phyloP scores from a whole-genome alignment of 2,888 invertebrate species.

The Azorinus chamasolen region DNA sequence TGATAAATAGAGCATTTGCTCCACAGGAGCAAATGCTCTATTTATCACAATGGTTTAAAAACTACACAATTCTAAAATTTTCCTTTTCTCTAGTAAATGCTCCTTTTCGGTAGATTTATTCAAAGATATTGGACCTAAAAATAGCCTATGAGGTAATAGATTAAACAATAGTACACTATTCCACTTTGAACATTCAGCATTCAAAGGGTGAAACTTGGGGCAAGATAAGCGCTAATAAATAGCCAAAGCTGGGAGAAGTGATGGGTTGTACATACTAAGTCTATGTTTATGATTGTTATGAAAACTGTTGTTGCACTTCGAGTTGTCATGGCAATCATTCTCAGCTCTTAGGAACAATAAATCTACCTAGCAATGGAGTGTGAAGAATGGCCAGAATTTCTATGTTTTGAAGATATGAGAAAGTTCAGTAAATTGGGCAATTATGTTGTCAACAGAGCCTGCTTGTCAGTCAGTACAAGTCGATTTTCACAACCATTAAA shows the following conservation, averaged over 20 bases:
- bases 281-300: constrained; percentile 65
- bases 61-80: too few species aligned
- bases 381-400: constrained; percentile 60
- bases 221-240: too few species aligned
- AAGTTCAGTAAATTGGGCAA: constrained; percentile 59
- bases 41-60: too few species aligned
- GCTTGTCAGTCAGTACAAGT: constrained; percentile 55
- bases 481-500: constrained; percentile 64
- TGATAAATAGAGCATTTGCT: too few species aligned
- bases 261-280: constrained; percentile 56
- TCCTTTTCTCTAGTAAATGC: too few species aligned
- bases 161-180: too few species aligned
- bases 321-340: constrained; percentile 21
- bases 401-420: constrained; percentile 61
- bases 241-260: constrained; percentile 22
- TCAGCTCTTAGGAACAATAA: constrained; percentile 32
- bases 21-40: too few species aligned
- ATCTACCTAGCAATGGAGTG: constrained; percentile 46
- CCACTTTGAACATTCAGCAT: too few species aligned
- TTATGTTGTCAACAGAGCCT: constrained; percentile 55
- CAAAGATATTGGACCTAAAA: too few species aligned
- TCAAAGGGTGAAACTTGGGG: too few species aligned
- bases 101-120: too few species aligned
- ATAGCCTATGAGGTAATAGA: too few species aligned
- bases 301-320: constrained; percentile 66